phyloP scores from a whole-genome alignment of 2,888 invertebrate genomes.

The Mechanitis messenoides region DNA sequence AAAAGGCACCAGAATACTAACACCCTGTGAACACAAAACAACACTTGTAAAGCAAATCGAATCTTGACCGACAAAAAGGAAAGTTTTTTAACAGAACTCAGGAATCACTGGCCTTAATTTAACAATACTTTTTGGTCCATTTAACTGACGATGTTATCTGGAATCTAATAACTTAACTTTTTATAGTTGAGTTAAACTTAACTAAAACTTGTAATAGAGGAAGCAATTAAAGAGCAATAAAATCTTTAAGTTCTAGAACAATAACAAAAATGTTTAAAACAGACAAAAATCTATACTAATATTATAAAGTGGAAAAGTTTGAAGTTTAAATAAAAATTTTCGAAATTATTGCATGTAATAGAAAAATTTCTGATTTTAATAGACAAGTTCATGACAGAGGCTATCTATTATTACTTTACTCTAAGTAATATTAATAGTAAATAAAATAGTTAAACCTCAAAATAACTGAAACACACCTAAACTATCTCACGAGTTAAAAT shows the following conservation, averaged over 20 bases:
- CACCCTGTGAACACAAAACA: conserved; percentile 36
- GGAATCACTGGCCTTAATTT: conserved; percentile 36
- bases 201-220: not conserved
- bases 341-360: not conserved
- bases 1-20: not conserved
- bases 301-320: too few species aligned
- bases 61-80: conserved; percentile 44
- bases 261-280: not conserved
- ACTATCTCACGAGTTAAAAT: too few species aligned
- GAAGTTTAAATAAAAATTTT: too few species aligned
- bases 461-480: too few species aligned
- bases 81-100: conserved; percentile 41
- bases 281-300: not conserved
- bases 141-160: conserved; percentile 17
- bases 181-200: not conserved
- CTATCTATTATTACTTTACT: too few species aligned
- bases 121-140: conserved; percentile 23
- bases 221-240: not conserved
- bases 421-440: too few species aligned
- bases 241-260: not conserved
- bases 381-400: too few species aligned
- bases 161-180: conserved; percentile 9
- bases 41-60: conserved; percentile 66
- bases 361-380: not conserved
- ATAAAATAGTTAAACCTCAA: too few species aligned